Conservation (phyloP, 2,888 invertebrate species). For the Nomada fabriciana region DNA sequence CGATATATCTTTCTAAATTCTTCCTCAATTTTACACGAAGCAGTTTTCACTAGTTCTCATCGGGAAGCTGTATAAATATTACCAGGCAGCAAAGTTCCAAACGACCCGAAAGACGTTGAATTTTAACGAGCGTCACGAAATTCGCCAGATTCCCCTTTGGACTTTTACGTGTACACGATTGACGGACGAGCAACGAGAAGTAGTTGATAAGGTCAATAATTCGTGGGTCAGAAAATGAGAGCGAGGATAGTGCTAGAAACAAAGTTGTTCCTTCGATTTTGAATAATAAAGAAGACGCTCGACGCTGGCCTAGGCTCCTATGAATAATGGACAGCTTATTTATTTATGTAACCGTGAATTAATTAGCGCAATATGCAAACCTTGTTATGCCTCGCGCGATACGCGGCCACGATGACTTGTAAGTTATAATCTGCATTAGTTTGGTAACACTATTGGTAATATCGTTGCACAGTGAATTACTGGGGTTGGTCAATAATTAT, state of each 20-base stretch:
- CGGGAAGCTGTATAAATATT: neutral
- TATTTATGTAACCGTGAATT: slow-evolving; percentile 53
- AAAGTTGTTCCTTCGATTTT: slow-evolving; percentile 46
- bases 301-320: neutral
- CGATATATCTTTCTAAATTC: too few relatives aligned
- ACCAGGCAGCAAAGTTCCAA: neutral
- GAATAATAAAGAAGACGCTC: slow-evolving; percentile 42
- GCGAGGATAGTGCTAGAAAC: neutral
- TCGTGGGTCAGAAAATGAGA: slow-evolving; percentile 13
- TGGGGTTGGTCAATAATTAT: too few relatives aligned
- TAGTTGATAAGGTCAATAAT: neutral
- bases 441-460: slow-evolving; percentile 18
- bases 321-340: slow-evolving; percentile 49
- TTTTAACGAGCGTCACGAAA: neutral
- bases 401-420: slow-evolving; percentile 3
- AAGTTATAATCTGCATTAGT: slow-evolving; percentile 29
- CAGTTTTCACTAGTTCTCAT: neutral
- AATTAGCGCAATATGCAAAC: slow-evolving; percentile 47
- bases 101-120: slow-evolving; percentile 1
- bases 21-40: too few relatives aligned
- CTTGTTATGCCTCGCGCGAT: slow-evolving; percentile 28
- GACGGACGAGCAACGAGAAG: neutral
- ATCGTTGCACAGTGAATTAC: slow-evolving; percentile 2
- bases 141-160: neutral
- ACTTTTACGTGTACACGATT: slow-evolving; percentile 11